phyloP scores from a whole-genome alignment of 2,113 vertebrate species.

The Tetrao urogallus region DNA sequence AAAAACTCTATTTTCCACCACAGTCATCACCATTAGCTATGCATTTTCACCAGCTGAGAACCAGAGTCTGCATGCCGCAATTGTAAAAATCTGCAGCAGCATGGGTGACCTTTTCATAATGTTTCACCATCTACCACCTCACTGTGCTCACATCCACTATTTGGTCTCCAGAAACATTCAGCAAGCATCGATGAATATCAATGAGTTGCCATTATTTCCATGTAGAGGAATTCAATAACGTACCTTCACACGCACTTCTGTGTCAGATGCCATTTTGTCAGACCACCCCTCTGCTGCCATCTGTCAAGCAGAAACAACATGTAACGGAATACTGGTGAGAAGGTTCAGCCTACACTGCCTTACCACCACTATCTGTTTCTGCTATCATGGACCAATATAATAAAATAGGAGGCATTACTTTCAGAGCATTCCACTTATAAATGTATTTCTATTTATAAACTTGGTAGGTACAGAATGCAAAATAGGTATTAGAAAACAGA shows the following conservation, averaged over 20 bases:
- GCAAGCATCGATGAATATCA: not conserved
- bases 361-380: not conserved
- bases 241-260: no score
- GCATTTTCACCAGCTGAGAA: not conserved
- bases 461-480: not conserved
- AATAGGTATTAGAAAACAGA: not conserved
- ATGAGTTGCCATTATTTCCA: not conserved
- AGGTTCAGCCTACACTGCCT: no score
- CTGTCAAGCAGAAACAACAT: no score
- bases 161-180: not conserved
- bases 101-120: not conserved
- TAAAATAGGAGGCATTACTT: not conserved
- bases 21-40: not conserved
- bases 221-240: no score
- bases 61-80: not conserved
- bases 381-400: not conserved
- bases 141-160: not conserved
- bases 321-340: no score
- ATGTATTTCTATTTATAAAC: not conserved
- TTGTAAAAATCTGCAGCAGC: not conserved
- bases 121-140: not conserved
- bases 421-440: not conserved
- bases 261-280: no score
- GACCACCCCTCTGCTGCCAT: no score
- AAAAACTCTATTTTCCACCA: not conserved